Percentiles rank a stretch among this genome's conserved stretches.
Conservation (phyloP, 2,888 invertebrate species). For the Thymelicus lineola region DNA sequence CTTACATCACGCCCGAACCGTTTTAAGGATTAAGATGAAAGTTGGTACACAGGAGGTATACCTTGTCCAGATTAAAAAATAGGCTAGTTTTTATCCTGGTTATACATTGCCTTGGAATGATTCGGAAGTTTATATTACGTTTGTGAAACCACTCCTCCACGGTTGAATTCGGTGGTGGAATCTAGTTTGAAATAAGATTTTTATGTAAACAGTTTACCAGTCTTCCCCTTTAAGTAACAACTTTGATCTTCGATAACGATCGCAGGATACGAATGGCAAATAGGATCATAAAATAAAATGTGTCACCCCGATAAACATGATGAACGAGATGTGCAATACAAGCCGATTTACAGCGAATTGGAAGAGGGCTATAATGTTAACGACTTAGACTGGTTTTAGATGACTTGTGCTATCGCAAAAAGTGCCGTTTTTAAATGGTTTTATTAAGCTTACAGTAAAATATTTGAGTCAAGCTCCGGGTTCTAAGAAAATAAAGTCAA, state of each 20-base stretch:
- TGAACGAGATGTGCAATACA: slow-evolving; percentile 49
- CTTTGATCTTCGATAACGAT: slow-evolving; percentile 4
- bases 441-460: too few relatives aligned
- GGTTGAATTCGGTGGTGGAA: too few relatives aligned
- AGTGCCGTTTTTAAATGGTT: slow-evolving; percentile 1
- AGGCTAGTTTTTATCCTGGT: too few relatives aligned
- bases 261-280: slow-evolving; percentile 15
- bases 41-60: too few relatives aligned
- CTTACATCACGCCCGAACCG: too few relatives aligned
- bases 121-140: too few relatives aligned
- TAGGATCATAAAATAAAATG: slow-evolving; percentile 46
- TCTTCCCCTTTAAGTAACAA: background rate
- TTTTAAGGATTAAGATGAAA: too few relatives aligned
- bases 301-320: slow-evolving; percentile 47
- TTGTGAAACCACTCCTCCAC: too few relatives aligned
- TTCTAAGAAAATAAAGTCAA: slow-evolving; percentile 71
- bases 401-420: too few relatives aligned
- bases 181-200: too few relatives aligned
- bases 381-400: slow-evolving; percentile 47
- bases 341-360: slow-evolving; percentile 49
- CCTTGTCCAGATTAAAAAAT: too few relatives aligned
- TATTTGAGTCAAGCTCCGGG: slow-evolving; percentile 42
- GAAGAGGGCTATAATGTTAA: slow-evolving; percentile 50
- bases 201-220: background rate
- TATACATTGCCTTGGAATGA: too few relatives aligned